Base-by-base conservation (phyloP, 2,113 vertebrate species). In the Cololabis saira region DNA sequence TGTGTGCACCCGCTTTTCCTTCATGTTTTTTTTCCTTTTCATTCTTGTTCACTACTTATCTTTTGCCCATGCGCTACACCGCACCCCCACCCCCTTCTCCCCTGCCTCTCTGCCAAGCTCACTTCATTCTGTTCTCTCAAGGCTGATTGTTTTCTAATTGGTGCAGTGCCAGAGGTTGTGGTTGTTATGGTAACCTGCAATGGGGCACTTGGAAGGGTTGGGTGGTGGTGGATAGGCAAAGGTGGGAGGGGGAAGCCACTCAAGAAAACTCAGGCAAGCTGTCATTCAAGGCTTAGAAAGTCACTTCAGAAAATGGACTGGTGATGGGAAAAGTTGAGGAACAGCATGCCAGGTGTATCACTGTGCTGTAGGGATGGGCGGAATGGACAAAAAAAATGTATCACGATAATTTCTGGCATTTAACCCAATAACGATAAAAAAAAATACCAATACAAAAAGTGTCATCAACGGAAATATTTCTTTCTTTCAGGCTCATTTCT, bases 131-230 rank as follows among this genome's bases (percentile, higher is more conserved):
- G 48, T 12, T 77, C 71, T 86, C 83, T 81, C 80, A 83, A 87
- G 70, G 79, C 86, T 92, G 89, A 92, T 92, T 90, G 86, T 87
- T 85, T 91, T 91, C 87, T 91, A 92, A 93, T 93, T 93, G 91
- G 90, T 85, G 74, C 69, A 88, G 85, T 78, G 87, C 90, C 75
- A 88, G 88, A 90, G 90, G 90, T 84, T 58, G 72, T 80, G 86
- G 92, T 93, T 94, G 91, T 92, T 93, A 93, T 92, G 90, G 87
- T 88, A 90, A 92, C 91, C 86, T 88, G 84, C 43, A 16, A 9
- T 67, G 77, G 76, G 74, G 80, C 77, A 84, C 73, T 82, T 79
- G 71, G 72, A 53, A 45, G 71, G 77, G 67, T 83, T 71, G 71
- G 84, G 68, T 72, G 69, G 65, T 66, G 62, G 73, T 62, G 67